Conservation (phyloP, 2,797 vertebrate genomes). For the Spinibarbus caldwelli region DNA sequence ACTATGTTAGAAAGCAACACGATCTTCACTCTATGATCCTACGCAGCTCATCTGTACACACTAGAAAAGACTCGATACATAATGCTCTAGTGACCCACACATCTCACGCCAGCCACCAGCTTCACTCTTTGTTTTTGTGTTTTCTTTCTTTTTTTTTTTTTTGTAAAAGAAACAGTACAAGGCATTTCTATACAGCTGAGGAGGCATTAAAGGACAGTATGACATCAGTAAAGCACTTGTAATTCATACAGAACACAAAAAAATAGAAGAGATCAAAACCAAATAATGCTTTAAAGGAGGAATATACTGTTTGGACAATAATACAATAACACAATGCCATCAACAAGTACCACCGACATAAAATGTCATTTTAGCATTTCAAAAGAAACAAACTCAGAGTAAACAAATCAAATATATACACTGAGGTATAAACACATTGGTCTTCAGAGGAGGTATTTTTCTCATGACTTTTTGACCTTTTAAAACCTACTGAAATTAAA, state of each 20-base stretch:
- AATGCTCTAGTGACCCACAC: constrained; percentile 79
- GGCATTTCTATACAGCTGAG: constrained; percentile 81
- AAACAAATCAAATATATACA: constrained; percentile 89
- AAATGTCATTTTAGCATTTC: constrained; percentile 65
- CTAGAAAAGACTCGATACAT: constrained; percentile 87
- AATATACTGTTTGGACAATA: constrained; percentile 76
- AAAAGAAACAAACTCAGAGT: constrained; percentile 86
- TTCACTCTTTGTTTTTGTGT: background rate
- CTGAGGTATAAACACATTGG: constrained; percentile 99
- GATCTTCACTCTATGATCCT: constrained; percentile 77
- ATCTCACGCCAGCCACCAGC: constrained; percentile 32
- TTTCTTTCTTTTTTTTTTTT: too few species aligned
- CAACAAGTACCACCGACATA: constrained; percentile 69
- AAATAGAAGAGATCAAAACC: constrained; percentile 73
- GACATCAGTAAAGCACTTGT: constrained; percentile 83
- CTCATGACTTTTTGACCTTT: constrained; percentile 73
- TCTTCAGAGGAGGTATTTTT: constrained; percentile 90
- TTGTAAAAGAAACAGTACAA: constrained; percentile 71
- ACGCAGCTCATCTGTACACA: constrained; percentile 79
- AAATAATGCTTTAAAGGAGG: constrained; percentile 73
- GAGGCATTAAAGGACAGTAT: constrained; percentile 65
- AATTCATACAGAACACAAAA: constrained; percentile 76
- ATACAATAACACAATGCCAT: constrained; percentile 73
- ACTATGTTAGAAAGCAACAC: constrained; percentile 83
- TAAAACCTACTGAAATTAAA: constrained; percentile 65